Base-by-base conservation (phyloP, 2,888 invertebrate species). In the Caradrina kadenii region DNA sequence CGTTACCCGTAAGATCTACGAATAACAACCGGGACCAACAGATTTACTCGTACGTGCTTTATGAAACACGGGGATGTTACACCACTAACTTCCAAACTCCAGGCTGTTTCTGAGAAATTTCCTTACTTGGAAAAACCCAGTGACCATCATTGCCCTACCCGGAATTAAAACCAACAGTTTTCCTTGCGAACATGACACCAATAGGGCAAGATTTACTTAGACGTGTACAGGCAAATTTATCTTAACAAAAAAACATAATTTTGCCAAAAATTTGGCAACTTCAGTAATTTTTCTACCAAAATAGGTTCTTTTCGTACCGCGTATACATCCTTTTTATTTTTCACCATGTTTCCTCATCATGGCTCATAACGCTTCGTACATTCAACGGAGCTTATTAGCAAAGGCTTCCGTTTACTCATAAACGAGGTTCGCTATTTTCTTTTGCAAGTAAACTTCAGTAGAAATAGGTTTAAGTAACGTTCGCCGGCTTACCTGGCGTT, bases 361-460 rank as follows among this genome's bases (percentile, higher is more conserved):
- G 73, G 68, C 71, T 73, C 76, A 75, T 78, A 79, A 79, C 63
- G 81, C 73, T 87, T 84, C 84, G 84, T 83, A 85, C 83, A 83
- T 88, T 83, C 77, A 63, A 80, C 71, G 54, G 65, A 68, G 81
- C 88, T 90, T 91, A 91, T 91, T 91, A 91, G 85, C 84, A 79
- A 85, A 78, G 81, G 84, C 87, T 88, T 87, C 83, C 87, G 86
- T 80, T 87, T 79, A 85, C 85, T 87, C 88, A 88, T 91, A 90
- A 91, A 89, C 85, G 88, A 71, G 82, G 81, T 85, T 81, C 83
- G 86, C 88, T 83, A 88, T 88, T 90, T 89, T 88, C 89, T 88
- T n/a, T 88, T 85, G 80, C 75, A 75, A 75, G 78, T 86, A 83
- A 87, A 85, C 79, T 85, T 82, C 56, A 80, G 73, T 79, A 69